Evolutionary conservation across 2,113 vertebrate species (phyloP).

Genomic region (Lipotes vexillifer): DNA sequence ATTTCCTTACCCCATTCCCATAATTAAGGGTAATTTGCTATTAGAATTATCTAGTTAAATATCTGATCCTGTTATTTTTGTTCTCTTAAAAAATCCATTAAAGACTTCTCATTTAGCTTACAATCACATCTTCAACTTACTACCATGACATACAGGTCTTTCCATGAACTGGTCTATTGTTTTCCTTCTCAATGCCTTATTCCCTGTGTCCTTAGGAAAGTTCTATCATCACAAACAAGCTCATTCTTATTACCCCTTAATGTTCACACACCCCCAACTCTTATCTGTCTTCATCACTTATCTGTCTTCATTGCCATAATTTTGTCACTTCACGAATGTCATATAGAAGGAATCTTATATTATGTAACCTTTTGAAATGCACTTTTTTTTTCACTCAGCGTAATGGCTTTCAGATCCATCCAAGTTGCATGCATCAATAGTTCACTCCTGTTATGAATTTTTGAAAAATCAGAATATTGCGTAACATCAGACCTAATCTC

Average conservation of each 20-base stretch:
- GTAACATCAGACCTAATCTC: background rate
- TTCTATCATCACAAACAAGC: background rate
- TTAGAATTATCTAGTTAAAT: background rate
- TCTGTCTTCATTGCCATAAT: background rate
- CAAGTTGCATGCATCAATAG: background rate
- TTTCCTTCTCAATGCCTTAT: background rate
- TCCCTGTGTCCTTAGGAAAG: background rate
- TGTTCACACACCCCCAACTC: too few species aligned
- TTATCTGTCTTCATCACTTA: background rate
- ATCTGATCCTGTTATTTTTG: background rate
- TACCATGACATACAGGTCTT: background rate
- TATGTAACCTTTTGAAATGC: background rate
- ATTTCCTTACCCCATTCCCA: background rate
- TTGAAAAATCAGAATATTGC: background rate
- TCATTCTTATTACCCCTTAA: background rate
- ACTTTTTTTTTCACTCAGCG: background rate
- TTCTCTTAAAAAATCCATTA: background rate
- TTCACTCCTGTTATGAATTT: background rate
- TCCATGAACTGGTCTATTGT: background rate
- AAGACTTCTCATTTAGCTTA: background rate
- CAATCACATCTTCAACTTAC: background rate
- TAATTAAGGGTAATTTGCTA: background rate
- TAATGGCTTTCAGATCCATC: background rate
- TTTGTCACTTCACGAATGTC: background rate
- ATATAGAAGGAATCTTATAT: background rate